phyloP scores from a whole-genome alignment of 2,888 invertebrate species.

The Carabus problematicus region DNA sequence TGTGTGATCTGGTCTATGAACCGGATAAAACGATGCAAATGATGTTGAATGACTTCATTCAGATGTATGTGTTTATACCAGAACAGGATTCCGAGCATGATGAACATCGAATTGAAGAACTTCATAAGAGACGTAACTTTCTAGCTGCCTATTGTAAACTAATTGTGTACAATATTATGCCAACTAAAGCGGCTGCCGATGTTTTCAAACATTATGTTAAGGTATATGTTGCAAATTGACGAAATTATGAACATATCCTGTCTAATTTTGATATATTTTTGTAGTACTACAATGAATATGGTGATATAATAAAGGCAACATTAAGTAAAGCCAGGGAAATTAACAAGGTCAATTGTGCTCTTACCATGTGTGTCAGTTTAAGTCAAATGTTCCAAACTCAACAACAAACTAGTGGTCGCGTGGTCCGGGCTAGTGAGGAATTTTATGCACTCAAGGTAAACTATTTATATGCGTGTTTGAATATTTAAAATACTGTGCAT shows the following conservation, averaged over 20 bases:
- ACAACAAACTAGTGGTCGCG: conserved; percentile 55
- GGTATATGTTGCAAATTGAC: conserved; percentile 61
- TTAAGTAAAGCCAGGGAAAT: conserved; percentile 96
- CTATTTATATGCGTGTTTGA: no score
- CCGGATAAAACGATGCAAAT: conserved; percentile 81
- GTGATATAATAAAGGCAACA: conserved; percentile 97
- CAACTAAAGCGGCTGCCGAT: conserved; percentile 89
- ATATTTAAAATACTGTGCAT: conserved; percentile 3
- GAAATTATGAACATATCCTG: background rate
- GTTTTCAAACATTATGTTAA: conserved; percentile 98
- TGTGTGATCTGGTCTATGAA: conserved; percentile 73
- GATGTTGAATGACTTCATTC: conserved; percentile 89
- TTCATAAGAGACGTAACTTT: conserved; percentile 95
- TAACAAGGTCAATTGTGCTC: conserved; percentile 94
- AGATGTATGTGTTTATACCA: conserved; percentile 91
- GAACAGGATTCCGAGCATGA: conserved; percentile 94
- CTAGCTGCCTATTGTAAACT: conserved; percentile 97
- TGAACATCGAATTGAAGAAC: conserved; percentile 95
- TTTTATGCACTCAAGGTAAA: conserved; percentile 86
- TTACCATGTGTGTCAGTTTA: conserved; percentile 92
- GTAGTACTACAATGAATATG: conserved; percentile 96
- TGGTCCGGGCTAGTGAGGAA: conserved; percentile 68
- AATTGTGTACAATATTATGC: conserved; percentile 96
- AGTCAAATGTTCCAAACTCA: conserved; percentile 86
- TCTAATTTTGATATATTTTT: conserved; percentile 49